These are phyloP conservation scores for Kryphioiulus occultus DNA, from an alignment of 2,888 invertebrate genomes.

Conservation along the genomic window DNA sequence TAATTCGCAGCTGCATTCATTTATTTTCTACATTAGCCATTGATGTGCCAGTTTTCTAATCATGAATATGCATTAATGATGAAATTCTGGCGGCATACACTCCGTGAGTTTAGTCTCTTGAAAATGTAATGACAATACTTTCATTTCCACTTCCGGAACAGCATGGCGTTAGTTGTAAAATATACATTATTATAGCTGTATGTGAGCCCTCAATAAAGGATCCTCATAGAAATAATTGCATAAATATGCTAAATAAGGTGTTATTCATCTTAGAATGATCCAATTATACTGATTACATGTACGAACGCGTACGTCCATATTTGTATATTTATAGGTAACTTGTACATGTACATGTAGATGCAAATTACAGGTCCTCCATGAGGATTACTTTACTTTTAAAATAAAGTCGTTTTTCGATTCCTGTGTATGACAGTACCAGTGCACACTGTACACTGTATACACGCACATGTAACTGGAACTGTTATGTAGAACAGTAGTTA, in stretches of 20 bases:
- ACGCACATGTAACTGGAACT: no score
- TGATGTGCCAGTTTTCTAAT: constrained; percentile 8
- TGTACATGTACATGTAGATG: no score
- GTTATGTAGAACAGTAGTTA: no score
- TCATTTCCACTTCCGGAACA: not conserved
- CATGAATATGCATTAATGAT: constrained; percentile 31
- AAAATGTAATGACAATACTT: constrained; percentile 22
- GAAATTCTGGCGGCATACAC: constrained; percentile 17
- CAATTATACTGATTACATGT: not conserved
- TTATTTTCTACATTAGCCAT: constrained; percentile 4
- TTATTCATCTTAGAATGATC: not conserved
- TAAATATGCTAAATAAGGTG: constrained; percentile 24
- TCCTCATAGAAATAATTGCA: not conserved
- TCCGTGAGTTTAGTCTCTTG: constrained; percentile 13
- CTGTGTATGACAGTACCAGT: no score
- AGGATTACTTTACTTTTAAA: no score
- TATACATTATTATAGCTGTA: not conserved
- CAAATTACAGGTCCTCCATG: no score
- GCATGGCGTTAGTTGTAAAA: not conserved
- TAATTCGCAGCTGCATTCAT: constrained; percentile 35
- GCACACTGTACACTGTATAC: no score
- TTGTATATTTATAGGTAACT: no score
- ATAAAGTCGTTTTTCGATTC: no score
- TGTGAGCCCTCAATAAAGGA: not conserved
- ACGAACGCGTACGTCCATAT: not conserved